These are phyloP conservation scores for Caenorhabditis inopinata DNA, from an alignment of 1,140 invertebrate genomes.

Conservation along the genomic window DNA sequence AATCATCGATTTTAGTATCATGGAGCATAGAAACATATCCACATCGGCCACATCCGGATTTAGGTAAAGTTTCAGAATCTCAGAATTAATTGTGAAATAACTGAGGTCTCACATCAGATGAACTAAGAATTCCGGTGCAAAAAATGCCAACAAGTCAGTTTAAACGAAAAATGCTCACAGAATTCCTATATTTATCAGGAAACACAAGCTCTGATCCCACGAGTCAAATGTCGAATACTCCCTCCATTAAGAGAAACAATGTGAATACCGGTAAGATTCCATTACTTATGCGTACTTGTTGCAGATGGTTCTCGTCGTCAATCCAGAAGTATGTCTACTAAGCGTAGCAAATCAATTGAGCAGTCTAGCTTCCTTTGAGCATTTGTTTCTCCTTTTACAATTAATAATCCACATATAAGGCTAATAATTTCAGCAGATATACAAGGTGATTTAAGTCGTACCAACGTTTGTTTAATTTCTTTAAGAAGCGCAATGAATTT, in stretches of 20 bases:
- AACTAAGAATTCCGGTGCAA: neutral
- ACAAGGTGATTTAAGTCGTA: neutral
- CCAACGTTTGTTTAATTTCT: neutral
- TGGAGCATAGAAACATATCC: too few species aligned
- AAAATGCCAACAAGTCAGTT: neutral
- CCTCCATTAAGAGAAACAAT: neutral
- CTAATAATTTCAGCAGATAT: neutral
- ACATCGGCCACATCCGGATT: too few species aligned
- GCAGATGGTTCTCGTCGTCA: neutral
- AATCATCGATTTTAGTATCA: too few species aligned
- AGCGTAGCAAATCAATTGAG: too few species aligned
- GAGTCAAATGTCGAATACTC: neutral
- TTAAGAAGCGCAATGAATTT: neutral
- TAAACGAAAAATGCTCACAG: neutral
- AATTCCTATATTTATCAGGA: neutral
- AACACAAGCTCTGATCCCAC: neutral
- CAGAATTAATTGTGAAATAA: too few species aligned
- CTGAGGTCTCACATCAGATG: too few species aligned
- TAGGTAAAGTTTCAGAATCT: too few species aligned
- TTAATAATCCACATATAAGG: neutral
- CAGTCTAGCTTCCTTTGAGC: too few species aligned
- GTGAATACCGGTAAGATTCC: neutral
- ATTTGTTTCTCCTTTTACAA: too few species aligned
- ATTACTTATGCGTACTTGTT: neutral
- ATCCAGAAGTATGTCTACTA: slow-evolving; percentile 14